Conservation (phyloP, 2,888 invertebrate genomes). For the Dicyrtoma fusca region DNA sequence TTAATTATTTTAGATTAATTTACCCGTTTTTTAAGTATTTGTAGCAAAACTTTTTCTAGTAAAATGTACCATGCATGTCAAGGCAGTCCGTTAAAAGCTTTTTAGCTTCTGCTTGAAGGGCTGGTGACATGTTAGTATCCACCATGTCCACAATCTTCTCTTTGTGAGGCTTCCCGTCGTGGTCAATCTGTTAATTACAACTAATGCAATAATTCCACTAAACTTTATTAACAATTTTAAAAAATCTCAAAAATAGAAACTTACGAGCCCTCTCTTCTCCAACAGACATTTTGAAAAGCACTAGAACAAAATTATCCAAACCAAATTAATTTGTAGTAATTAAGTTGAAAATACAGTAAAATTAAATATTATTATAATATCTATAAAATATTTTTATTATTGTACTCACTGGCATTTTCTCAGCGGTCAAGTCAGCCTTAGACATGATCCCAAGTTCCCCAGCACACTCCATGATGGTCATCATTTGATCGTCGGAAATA, state of each 20-base stretch:
- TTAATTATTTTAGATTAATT: not conserved
- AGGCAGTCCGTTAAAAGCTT: constrained; percentile 31
- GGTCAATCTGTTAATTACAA: constrained; percentile 15
- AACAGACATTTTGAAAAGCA: constrained; percentile 27
- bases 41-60: not conserved
- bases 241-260: not conserved
- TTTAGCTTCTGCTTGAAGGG: constrained; percentile 21
- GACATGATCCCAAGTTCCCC: constrained; percentile 22
- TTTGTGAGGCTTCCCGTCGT: constrained; percentile 23
- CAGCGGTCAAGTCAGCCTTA: constrained; percentile 25
- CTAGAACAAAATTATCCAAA: not conserved
- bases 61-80: constrained; percentile 26
- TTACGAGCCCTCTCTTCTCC: constrained; percentile 30
- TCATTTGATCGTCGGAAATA: constrained; percentile 22
- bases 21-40: not conserved
- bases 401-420: constrained; percentile 22
- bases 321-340: not conserved
- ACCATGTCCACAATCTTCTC: constrained; percentile 28
- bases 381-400: not conserved
- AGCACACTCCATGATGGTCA: constrained; percentile 34
- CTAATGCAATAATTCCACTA: not conserved
- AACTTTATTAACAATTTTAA: not conserved
- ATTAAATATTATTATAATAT: too few species aligned
- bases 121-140: constrained; percentile 18
- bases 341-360: too few species aligned